Percentiles rank a stretch among this genome's conserved stretches.
phyloP scores from a whole-genome alignment of 2,888 invertebrate genomes.

The Lithophane leautieri region DNA sequence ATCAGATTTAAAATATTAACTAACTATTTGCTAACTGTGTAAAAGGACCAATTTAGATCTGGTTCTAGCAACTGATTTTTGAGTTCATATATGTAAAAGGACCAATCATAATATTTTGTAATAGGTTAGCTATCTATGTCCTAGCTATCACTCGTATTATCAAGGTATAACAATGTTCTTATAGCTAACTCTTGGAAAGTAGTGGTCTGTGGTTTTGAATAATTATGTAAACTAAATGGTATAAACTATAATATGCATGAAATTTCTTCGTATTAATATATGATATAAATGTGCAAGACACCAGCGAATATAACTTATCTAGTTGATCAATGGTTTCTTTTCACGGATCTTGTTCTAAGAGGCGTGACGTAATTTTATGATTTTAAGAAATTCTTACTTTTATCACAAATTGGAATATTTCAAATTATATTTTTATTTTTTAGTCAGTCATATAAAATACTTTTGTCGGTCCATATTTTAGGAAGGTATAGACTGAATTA shows the following conservation, averaged over 20 bases:
- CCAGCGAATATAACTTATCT: conserved; percentile 30
- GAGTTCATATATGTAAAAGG: not conserved
- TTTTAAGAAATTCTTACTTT: conserved; percentile 26
- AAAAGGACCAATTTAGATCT: not conserved
- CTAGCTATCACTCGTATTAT: not conserved
- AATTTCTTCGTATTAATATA: conserved; percentile 32
- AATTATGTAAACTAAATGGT: not conserved
- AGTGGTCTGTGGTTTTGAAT: not conserved
- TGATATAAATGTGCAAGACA: conserved; percentile 19
- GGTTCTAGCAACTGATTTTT: not conserved
- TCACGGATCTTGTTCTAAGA: conserved; percentile 28
- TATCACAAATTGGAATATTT: conserved; percentile 39
- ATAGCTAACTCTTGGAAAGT: not conserved
- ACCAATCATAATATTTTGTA: not conserved
- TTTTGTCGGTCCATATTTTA: not conserved
- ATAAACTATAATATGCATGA: not conserved
- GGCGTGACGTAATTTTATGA: conserved; percentile 25
- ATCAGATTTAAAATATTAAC: not conserved
- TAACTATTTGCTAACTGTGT: not conserved
- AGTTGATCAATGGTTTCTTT: conserved; percentile 30
- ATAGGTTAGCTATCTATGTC: not conserved
- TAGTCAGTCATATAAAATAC: conserved; percentile 27
- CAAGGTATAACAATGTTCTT: not conserved
- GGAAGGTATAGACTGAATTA: conserved; percentile 1
- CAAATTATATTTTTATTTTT: conserved; percentile 18